Evolutionary conservation across 2,797 vertebrate genomes (phyloP).

Genomic region (Pseudocheirus occidentalis): DNA sequence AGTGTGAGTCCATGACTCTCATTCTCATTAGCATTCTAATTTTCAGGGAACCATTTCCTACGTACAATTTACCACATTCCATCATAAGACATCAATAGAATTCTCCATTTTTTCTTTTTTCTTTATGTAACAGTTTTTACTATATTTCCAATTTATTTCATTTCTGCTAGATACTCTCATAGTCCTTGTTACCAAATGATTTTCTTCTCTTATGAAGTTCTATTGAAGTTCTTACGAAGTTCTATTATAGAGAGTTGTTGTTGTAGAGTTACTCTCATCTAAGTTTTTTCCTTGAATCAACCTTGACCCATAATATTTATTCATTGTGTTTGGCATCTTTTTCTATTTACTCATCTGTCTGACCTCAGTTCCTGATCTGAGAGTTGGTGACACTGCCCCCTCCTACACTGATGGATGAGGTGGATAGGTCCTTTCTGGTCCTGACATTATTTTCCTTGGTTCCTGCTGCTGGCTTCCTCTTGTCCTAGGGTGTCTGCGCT

Average conservation of each 20-base stretch:
- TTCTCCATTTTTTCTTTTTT: neutral
- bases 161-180: neutral
- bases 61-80: neutral
- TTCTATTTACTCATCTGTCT: neutral
- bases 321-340: neutral
- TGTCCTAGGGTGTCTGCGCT: neutral
- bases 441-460: neutral
- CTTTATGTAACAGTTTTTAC: neutral
- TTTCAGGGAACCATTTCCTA: neutral
- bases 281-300: neutral
- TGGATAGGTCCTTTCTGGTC: neutral
- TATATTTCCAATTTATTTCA: neutral
- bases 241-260: no score
- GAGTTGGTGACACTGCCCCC: neutral
- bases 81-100: neutral
- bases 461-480: neutral
- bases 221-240: no score
- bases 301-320: neutral
- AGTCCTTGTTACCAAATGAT: neutral
- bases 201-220: no score
- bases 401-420: neutral
- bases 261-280: neutral
- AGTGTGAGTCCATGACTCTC: neutral
- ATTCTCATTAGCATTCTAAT: neutral
- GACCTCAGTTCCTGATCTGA: neutral